Conservation (phyloP, 2,113 vertebrate species). For the Pseudorectes ferrugineus region DNA sequence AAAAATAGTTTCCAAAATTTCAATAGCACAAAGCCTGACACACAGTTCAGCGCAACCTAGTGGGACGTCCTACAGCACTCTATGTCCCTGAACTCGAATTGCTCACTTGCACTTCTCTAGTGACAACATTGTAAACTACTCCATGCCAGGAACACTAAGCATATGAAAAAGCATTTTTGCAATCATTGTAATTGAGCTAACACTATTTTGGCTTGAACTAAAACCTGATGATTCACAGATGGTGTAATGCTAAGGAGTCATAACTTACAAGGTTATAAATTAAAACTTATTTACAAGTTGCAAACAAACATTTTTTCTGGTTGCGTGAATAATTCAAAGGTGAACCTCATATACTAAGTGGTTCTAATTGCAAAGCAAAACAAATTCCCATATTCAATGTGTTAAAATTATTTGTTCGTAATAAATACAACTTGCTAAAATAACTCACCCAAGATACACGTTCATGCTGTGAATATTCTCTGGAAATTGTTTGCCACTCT, state of each 20-base stretch:
- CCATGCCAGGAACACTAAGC: neutral
- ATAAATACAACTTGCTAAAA: neutral
- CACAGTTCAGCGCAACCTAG: fast-evolving
- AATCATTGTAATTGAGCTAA: neutral
- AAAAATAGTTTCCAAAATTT: neutral
- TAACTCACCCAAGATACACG: slow-evolving; percentile 80
- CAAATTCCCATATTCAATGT: neutral
- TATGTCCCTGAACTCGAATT: neutral
- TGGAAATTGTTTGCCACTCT: slow-evolving; percentile 71
- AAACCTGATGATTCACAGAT: neutral
- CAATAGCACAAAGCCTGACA: neutral
- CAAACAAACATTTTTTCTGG: neutral
- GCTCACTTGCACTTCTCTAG: neutral
- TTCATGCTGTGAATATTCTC: slow-evolving; percentile 82
- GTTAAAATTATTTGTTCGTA: neutral
- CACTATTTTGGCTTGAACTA: neutral
- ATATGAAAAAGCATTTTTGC: neutral
- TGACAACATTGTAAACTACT: neutral
- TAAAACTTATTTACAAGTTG: neutral
- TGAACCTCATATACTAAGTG: neutral
- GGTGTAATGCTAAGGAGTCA: neutral
- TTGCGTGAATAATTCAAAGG: neutral
- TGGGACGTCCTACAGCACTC: fast-evolving
- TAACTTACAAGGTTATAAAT: neutral
- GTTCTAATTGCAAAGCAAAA: neutral